Base-by-base conservation (phyloP, 2,113 vertebrate genomes). In the Cacatua alba region DNA sequence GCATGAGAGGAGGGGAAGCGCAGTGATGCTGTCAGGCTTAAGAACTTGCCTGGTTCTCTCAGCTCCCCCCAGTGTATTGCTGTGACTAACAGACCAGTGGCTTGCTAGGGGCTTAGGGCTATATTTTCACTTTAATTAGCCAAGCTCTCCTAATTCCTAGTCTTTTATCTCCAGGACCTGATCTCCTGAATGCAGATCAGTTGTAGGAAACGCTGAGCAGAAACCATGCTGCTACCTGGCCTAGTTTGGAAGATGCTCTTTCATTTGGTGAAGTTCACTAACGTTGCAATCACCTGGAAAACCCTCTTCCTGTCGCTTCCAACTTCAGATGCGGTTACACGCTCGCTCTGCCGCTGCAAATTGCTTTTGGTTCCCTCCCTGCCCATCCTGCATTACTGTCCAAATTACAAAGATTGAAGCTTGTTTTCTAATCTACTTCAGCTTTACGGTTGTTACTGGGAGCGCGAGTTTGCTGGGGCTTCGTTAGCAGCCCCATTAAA, bases 151-250 rank as follows among this genome's bases (percentile, higher is more conserved):
- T 83, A 25, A 74, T 86, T 35, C 63, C 55, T 17, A 62, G 59
- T 28, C 69, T 62, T 89, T 92, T 86, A 31, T 67, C 65, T 67
- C n/a, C 67, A 52, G 41, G 41, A 14, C 20, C 44, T 9, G 28
- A 69, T 76, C 60, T 83, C 51, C 82, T 59, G 81, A 76, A 35
- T 33, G 64, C 86, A 68, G 86, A 83, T 86, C 90, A 69, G 57
- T 10, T 64, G 68, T 21, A 31, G 72, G 59, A 77, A 48, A 39
- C 1, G 9, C 86, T 31, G 82, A 87, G 39, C 5, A 31, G 94
- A 68, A 76, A 14, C 77, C 60, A 46, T 2, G 82, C 93, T 87
- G 86, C 69, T 96, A 52, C 82, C 92, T 83, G 93, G 39, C 92
- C 46, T 67, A 29, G 1, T 62, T 29, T 46, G 59, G 92, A 41